Evolutionary conservation across 2,113 vertebrate species (phyloP).

Genomic region (Accipiter virgatus): DNA sequence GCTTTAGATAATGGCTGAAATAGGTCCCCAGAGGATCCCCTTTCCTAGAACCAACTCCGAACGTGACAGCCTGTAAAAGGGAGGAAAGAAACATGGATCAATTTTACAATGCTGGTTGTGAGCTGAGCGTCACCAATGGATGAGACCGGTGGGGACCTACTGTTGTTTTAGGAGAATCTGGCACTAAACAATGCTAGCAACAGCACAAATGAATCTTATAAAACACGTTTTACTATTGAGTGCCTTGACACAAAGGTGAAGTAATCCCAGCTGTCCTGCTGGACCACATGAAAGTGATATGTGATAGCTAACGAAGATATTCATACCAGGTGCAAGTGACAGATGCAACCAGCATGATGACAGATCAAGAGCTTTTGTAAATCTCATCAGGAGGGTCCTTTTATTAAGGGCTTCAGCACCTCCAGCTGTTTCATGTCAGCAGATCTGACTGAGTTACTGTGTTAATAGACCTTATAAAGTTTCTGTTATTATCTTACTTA

Average conservation of each 20-base stretch:
- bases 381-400: slow-evolving; percentile 55
- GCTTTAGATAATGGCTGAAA: background rate
- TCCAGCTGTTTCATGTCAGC: slow-evolving; percentile 65
- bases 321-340: slow-evolving; percentile 68
- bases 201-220: background rate
- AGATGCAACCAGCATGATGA: slow-evolving; percentile 51
- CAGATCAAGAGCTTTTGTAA: slow-evolving; percentile 60
- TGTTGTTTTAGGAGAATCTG: background rate
- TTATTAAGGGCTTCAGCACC: slow-evolving; percentile 59
- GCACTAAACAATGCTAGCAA: background rate
- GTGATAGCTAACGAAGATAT: slow-evolving; percentile 37
- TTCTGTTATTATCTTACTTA: slow-evolving; percentile 44
- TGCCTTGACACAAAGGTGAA: slow-evolving; percentile 20
- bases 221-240: slow-evolving; percentile 8
- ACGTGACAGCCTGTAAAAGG: background rate
- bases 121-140: accelerated
- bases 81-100: background rate
- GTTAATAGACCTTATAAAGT: slow-evolving; percentile 51
- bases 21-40: background rate
- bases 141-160: background rate
- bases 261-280: slow-evolving; percentile 27
- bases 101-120: background rate
- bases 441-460: slow-evolving; percentile 5
- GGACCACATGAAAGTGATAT: slow-evolving; percentile 42
- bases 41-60: background rate